Conservation (phyloP, 2,888 invertebrate genomes). For the Vanessa cardui region DNA sequence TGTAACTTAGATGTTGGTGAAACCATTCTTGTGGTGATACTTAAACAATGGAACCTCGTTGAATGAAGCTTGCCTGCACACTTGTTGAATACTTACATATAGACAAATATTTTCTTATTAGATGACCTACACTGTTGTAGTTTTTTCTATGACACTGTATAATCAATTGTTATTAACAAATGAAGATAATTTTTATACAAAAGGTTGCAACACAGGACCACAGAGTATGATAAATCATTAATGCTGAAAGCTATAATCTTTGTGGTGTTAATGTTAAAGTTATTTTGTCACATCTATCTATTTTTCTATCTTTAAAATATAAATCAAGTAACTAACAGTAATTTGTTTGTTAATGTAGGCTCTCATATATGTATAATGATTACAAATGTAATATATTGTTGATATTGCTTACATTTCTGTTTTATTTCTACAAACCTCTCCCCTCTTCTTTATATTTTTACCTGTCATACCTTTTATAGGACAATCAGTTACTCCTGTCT, state of each 20-base stretch:
- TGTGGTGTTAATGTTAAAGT: conserved; percentile 65
- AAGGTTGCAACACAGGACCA: conserved; percentile 55
- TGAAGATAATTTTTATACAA: conserved; percentile 43
- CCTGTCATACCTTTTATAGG: not conserved
- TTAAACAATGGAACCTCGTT: conserved; percentile 42
- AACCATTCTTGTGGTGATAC: conserved; percentile 8
- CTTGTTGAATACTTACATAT: conserved; percentile 60
- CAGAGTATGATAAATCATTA: conserved; percentile 46
- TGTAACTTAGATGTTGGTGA: conserved; percentile 26
- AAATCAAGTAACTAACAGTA: conserved; percentile 63
- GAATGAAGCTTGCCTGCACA: conserved; percentile 65
- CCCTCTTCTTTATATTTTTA: not conserved
- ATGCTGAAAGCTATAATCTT: conserved; percentile 44
- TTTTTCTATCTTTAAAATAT: conserved; percentile 71
- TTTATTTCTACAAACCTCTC: conserved; percentile 53
- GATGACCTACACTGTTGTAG: conserved; percentile 55
- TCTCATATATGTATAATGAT: conserved; percentile 53
- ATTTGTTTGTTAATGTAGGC: conserved; percentile 70
- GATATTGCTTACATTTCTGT: conserved; percentile 75
- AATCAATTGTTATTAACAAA: conserved; percentile 46
- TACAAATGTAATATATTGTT: conserved; percentile 78
- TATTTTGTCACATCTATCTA: conserved; percentile 68
- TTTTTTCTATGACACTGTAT: conserved; percentile 56
- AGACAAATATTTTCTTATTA: conserved; percentile 65
- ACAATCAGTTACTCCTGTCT: too few relatives aligned